A percentile compares a stretch with the other conserved stretches of the same genome.
Evolutionary conservation across 2,888 invertebrate genomes (phyloP).

Genomic region (Nemoura dubitans): DNA sequence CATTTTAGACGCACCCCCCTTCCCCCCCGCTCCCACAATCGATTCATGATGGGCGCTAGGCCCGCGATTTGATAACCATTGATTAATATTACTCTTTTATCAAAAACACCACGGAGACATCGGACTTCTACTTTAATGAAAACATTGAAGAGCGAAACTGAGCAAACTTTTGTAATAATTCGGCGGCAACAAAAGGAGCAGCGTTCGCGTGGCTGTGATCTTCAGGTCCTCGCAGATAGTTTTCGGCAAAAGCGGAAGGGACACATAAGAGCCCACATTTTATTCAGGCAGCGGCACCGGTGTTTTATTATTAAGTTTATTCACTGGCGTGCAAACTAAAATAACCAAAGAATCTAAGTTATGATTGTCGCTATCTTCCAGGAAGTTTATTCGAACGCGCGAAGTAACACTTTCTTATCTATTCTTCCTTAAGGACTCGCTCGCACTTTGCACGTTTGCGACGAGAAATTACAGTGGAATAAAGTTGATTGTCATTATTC

Average conservation of each 20-base stretch:
- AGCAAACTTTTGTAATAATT: not conserved
- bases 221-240: not conserved
- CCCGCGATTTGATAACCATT: not conserved
- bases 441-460: not conserved
- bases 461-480: not conserved
- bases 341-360: constrained; percentile 13
- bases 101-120: not conserved
- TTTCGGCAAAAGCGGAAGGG: not conserved
- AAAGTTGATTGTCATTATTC: constrained; percentile 12
- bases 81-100: constrained; percentile 14
- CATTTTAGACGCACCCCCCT: not conserved
- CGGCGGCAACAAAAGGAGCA: not conserved
- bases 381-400: constrained; percentile 32
- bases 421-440: constrained; percentile 29
- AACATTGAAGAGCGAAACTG: not conserved
- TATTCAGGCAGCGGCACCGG: not conserved
- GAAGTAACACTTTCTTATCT: constrained; percentile 32
- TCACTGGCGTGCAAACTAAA: not conserved
- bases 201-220: not conserved
- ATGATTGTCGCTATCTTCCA: constrained; percentile 29
- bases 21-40: not conserved
- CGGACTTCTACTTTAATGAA: not conserved
- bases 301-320: constrained; percentile 29
- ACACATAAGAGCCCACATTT: not conserved
- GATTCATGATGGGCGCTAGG: not conserved